Evolutionary conservation across 2,888 invertebrate species (phyloP), one percentile per base, ranked within the genome.

Genomic region (Scelioninae gen. 1): DNA sequence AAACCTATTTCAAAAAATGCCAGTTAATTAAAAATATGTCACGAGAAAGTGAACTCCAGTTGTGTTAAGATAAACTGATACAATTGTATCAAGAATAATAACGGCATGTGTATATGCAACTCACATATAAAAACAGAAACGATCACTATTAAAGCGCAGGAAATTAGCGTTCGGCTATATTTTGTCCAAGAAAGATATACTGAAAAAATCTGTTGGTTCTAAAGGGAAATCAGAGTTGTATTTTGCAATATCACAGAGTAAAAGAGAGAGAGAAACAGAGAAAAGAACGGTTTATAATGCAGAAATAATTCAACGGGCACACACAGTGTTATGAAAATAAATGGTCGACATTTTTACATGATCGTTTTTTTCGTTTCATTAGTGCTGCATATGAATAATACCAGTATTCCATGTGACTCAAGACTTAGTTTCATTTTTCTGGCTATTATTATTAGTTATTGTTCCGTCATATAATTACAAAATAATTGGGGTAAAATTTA

Each of bases 91-190:
- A 38, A 65, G 43, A 78, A 71, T 71, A 78, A 71, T 78, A 79
- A 15, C 38, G 15, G 31, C 31, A 31, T 34, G 34, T 56, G 16
- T 40, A 53, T 68, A 31, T 16, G 11, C 49, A 32, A 23, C 23
- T 23, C 23, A 4, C 23, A 4, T 23, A 23, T 32, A 31, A 47
- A n/a, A 55, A 53, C 51, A 32, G 38, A 66, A 16, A 29, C 63
- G 49, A 58, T 23, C 60, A n/a, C 40, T 40, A 68, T 69, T 47
- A 69, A 75, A 75, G 63, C 75, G 69, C 58, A 75, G 81, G 69
- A 75, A 81, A 81, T 81, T 81, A 81, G 63, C 69, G 65, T 71
- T 75, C 81, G 40, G 69, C 55, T 65, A 69, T 81, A 75, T 75
- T 81, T 81, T 69, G 66, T 15, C 47, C 16, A 40, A 55, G 51